Conservation (phyloP, 2,797 vertebrate species). For the Rhadinocentrus ornatus region DNA sequence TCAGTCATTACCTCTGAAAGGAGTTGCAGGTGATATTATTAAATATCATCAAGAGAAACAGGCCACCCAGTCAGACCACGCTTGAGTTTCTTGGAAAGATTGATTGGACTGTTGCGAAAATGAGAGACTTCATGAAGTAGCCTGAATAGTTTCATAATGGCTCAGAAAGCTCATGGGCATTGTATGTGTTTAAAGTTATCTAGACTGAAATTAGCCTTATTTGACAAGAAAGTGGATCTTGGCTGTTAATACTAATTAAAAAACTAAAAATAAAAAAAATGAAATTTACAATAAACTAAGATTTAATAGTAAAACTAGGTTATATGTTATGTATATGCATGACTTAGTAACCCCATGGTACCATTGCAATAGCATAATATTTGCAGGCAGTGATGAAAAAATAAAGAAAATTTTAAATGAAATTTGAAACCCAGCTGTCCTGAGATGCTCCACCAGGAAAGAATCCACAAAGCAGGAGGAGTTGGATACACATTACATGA, state of each 20-base stretch:
- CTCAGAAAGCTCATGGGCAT: slow-evolving; percentile 26
- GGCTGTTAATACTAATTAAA: not conserved
- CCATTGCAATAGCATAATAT: slow-evolving; percentile 40
- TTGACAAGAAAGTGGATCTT: not conserved
- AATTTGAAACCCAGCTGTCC: slow-evolving; percentile 45
- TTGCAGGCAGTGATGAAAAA: slow-evolving; percentile 33
- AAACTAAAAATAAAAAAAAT: slow-evolving; percentile 6
- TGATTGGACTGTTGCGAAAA: slow-evolving; percentile 49
- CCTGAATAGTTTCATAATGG: slow-evolving; percentile 46
- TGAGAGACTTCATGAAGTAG: slow-evolving; percentile 45
- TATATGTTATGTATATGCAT: not conserved
- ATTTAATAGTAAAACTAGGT: not conserved
- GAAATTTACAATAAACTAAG: not conserved
- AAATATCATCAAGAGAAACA: slow-evolving; percentile 56
- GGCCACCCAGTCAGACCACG: slow-evolving; percentile 47
- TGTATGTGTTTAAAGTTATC: slow-evolving; percentile 35
- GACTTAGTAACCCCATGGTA: slow-evolving; percentile 18
- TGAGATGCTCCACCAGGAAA: slow-evolving; percentile 64
- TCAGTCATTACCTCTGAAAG: slow-evolving; percentile 60
- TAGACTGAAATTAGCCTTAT: slow-evolving; percentile 27
- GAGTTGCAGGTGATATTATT: slow-evolving; percentile 61
- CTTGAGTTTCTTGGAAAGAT: slow-evolving; percentile 38
- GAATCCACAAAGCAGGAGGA: slow-evolving; percentile 35
- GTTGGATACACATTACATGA: slow-evolving; percentile 57
- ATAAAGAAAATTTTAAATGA: slow-evolving; percentile 53